Conservation (phyloP, 2,888 invertebrate genomes). For the Stenolophus ochropezus region DNA sequence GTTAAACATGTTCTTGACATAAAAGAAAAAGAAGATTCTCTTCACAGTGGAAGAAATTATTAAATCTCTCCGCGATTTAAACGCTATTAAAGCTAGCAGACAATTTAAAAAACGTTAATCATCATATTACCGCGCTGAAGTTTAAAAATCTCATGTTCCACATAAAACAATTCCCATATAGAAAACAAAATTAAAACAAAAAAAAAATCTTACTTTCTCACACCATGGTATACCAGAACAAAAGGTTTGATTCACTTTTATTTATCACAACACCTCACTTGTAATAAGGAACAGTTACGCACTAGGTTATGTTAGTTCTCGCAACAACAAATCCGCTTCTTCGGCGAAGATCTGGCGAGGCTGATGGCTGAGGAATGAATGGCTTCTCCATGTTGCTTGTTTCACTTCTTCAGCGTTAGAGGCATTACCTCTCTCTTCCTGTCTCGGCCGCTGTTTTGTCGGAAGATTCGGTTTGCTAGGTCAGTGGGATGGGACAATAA, state of each 20-base stretch:
- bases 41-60: too few relatives aligned
- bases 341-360: conserved; percentile 9
- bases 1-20: too few relatives aligned
- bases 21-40: too few relatives aligned
- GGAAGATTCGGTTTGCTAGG: conserved; percentile 11
- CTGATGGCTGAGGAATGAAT: conserved; percentile 11
- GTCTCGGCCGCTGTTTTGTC: conserved; percentile 2
- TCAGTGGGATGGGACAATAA: conserved; percentile 23
- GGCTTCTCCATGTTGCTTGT: conserved; percentile 19
- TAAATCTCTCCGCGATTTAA: too few relatives aligned
- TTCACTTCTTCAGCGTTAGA: conserved; percentile 37
- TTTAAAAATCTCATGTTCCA: conserved; percentile 11
- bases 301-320: not conserved
- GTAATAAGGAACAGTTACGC: not conserved
- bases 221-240: not conserved
- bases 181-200: conserved; percentile 31
- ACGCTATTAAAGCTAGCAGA: too few relatives aligned
- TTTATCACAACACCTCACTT: not conserved
- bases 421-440: conserved; percentile 22
- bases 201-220: conserved; percentile 10
- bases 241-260: conserved; percentile 29
- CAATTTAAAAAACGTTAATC: not conserved
- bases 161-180: conserved; percentile 1
- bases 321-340: not conserved
- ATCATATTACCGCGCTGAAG: not conserved